Evolutionary conservation across 1,140 invertebrate species (phyloP).

Genomic region (Drosophila athabasca): DNA sequence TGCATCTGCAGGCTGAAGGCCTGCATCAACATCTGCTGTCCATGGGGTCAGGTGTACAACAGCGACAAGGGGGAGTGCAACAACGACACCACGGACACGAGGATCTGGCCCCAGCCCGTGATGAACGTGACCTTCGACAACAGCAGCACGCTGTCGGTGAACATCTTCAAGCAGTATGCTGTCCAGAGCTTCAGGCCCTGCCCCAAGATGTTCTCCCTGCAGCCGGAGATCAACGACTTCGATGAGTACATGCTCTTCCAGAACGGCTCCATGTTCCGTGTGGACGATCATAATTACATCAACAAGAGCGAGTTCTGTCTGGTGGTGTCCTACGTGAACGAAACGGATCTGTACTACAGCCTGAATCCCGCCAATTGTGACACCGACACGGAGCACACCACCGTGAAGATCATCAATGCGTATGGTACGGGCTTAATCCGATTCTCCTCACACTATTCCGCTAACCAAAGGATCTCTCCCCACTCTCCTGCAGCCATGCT

Average conservation of each 20-base stretch:
- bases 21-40: conserved; percentile 78
- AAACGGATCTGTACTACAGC: conserved; percentile 54
- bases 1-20: conserved; percentile 78
- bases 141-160: conserved; percentile 32
- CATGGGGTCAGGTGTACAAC: conserved; percentile 61
- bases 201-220: conserved; percentile 64
- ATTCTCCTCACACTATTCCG: not conserved
- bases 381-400: conserved; percentile 38
- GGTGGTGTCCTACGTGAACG: conserved; percentile 53
- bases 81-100: conserved; percentile 28
- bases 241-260: conserved; percentile 63
- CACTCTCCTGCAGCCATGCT: conserved; percentile 85
- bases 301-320: conserved; percentile 72
- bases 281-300: conserved; percentile 54
- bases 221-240: conserved; percentile 50
- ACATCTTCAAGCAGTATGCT: conserved; percentile 71
- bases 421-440: conserved; percentile 49
- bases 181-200: conserved; percentile 75
- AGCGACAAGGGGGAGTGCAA: conserved; percentile 26
- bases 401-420: conserved; percentile 75
- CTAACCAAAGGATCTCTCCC: not conserved
- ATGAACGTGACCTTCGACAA: conserved; percentile 66
- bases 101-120: conserved; percentile 54
- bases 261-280: conserved; percentile 67
- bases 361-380: conserved; percentile 76